Percentiles rank a stretch among this genome's conserved stretches.
These are phyloP conservation scores for Trematomus bernacchii DNA, from an alignment of 2,797 vertebrate genomes.

Conservation along the genomic window DNA sequence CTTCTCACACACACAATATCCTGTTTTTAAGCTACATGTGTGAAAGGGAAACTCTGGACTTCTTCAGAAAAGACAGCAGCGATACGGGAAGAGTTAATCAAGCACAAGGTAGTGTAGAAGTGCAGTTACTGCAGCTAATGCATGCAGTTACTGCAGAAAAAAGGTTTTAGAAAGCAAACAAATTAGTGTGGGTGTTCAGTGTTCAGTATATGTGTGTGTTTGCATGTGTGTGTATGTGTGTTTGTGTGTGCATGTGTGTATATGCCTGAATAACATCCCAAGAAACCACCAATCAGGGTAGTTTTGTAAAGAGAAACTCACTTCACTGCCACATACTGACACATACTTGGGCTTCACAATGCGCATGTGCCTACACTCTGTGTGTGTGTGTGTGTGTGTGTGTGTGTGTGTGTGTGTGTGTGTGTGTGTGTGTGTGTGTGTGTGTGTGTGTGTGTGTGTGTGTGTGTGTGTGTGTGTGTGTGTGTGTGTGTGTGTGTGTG, in stretches of 20 bases:
- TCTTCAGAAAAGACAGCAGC: background rate
- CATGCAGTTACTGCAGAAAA: too few relatives aligned
- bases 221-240: constrained; percentile 1
- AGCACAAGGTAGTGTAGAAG: too few relatives aligned
- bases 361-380: constrained; percentile 12
- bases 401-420: constrained; percentile 11
- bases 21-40: too few relatives aligned
- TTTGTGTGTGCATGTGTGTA: constrained; percentile 7
- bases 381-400: constrained; percentile 15
- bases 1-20: too few relatives aligned
- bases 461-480: constrained; percentile 14
- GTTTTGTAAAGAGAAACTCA: constrained; percentile 15
- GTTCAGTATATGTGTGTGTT: background rate
- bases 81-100: background rate
- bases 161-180: too few relatives aligned
- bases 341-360: constrained; percentile 51
- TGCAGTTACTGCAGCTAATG: too few relatives aligned
- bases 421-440: constrained; percentile 13
- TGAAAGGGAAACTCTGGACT: too few relatives aligned
- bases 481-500: constrained; percentile 24
- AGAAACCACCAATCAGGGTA: constrained; percentile 29
- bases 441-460: constrained; percentile 6
- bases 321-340: constrained; percentile 32
- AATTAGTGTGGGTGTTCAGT: too few relatives aligned
- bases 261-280: constrained; percentile 27